Base-by-base conservation (phyloP, 2,888 invertebrate species). In the Lepas anatifera region DNA sequence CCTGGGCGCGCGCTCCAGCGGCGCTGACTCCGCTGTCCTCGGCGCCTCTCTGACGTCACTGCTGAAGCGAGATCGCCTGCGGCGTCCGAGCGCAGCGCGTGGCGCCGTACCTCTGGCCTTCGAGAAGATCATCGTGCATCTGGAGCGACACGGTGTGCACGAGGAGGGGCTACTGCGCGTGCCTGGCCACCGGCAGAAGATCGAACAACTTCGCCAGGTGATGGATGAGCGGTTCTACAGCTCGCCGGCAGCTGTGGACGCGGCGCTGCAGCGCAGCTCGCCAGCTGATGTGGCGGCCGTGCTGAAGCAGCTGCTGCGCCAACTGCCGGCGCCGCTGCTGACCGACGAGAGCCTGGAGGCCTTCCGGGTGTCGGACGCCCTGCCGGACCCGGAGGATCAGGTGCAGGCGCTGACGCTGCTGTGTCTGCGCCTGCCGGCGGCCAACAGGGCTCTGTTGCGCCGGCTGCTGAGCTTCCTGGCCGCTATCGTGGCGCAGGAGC, bases 151-250 rank as follows among this genome's bases (percentile, higher is more conserved):
- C 71, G 88, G 91, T 72, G 84, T 91, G 22, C 81, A 83, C 48
- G 90, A 92, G 78, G 92, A 94, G 81, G 95, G 95, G 1, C 87
- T 95, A 76, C 83, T 95, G 73, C 83, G 95, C 70, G 86, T 95
- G 73, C 91, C 93, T 58, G 93, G 94, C 52, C 90, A 92, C 78
- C 67, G 89, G 82, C 89, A 89, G 77, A 89, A 89, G 84, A 87
- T 89, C 77, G 89, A 93, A 81, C 82, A 85, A 71, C 84, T 94
- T 73, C 89, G 91, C 78, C 84, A 85, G 75, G 87, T 91, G 78
- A 84, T 95, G 72, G 94, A 95, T 82, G 86, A 86, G 74, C 87
- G 89, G 79, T 94, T 94, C 84, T 93, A 92, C 81, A 71, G 73
- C 22, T 69, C 68, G 22, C 82, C 84, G 72, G 86, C 87, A 77